Conservation (phyloP, 2,113 vertebrate species). For the Laticauda colubrina region DNA sequence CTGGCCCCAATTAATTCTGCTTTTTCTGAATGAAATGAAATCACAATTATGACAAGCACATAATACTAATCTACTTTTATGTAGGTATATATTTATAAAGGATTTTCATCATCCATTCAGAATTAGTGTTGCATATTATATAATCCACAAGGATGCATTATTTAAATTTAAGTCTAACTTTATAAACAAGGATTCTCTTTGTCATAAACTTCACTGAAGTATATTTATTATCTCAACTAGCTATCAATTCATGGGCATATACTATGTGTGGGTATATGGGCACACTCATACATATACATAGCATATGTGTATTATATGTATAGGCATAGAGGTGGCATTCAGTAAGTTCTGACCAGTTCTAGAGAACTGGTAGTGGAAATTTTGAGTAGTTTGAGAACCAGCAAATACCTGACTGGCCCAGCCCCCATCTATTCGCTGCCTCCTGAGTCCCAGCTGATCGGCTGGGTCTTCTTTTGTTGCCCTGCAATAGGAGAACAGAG, state of each 20-base stretch:
- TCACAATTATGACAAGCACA: not conserved
- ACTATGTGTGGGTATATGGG: slow-evolving; percentile 4
- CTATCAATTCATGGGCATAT: slow-evolving; percentile 14
- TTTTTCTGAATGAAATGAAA: not conserved
- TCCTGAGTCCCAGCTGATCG: no score
- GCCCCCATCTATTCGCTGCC: no score
- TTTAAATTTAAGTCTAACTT: slow-evolving; percentile 12
- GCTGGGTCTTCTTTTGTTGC: no score
- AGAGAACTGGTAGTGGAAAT: no score
- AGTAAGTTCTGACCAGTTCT: no score
- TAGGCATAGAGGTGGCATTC: not conserved
- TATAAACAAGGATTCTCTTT: slow-evolving; percentile 36
- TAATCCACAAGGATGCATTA: slow-evolving; percentile 30
- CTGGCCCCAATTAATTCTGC: not conserved
- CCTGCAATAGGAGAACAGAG: no score
- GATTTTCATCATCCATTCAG: not conserved
- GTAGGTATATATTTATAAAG: not conserved
- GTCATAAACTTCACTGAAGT: slow-evolving; percentile 9
- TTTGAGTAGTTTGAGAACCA: no score
- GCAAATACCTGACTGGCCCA: no score
- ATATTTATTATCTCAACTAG: slow-evolving; percentile 10
- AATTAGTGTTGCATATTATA: not conserved
- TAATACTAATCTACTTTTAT: not conserved
- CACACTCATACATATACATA: not conserved
- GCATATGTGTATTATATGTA: not conserved